Evolutionary conservation across 2,113 vertebrate species (phyloP), one percentile per base, ranked within the genome.

Genomic region (Nanorana parkeri): DNA sequence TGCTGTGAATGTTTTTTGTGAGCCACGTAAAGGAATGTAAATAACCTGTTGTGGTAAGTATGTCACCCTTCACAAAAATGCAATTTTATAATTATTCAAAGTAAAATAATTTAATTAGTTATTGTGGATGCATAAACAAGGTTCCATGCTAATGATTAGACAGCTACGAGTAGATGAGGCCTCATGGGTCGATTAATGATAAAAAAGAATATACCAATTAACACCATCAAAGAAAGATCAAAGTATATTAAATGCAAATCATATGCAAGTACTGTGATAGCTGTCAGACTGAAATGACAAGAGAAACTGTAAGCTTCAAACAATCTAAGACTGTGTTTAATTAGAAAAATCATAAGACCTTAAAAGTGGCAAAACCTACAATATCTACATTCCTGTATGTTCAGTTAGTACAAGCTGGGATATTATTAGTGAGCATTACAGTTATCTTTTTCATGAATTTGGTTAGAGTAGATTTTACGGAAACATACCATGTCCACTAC

Each of bases 231-330:
- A 21, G 55, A 55, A 72, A 73, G 79, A 81, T 81, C 79, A 81
- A 81, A 81, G 79, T 58, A 64, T 73, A 81, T 81, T 65, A 73
- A 52, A 81, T 81, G 79, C 60, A 81, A 81, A 81, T 81, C 26
- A 81, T 81, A 64, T 81, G 79, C 79, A 55, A 72, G 23, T 17
- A 71, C 78, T 28, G 32, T 80, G 67, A 80, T 80, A 80, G 66
- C 66, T 81, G 79, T 81, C 79, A 81, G 64, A 54, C 20, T 64
- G 60, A 47, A 81, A 81, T 81, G 68, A 81, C 68, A 64, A 81
- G 55, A 11, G 60, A 19, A 63, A 47, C 26, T 65, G 19, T 47
- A 73, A n/a, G 64, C 79, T 65, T 80, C 68, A 73, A 81, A 81
- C 41, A 68, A 64, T 64, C 23, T 5, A 72, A 29, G 36, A 52